Percentiles rank a stretch among this genome's conserved stretches.
These are phyloP conservation scores for Pogona vitticeps DNA, from an alignment of 2,113 vertebrate species.

Conservation along the genomic window DNA sequence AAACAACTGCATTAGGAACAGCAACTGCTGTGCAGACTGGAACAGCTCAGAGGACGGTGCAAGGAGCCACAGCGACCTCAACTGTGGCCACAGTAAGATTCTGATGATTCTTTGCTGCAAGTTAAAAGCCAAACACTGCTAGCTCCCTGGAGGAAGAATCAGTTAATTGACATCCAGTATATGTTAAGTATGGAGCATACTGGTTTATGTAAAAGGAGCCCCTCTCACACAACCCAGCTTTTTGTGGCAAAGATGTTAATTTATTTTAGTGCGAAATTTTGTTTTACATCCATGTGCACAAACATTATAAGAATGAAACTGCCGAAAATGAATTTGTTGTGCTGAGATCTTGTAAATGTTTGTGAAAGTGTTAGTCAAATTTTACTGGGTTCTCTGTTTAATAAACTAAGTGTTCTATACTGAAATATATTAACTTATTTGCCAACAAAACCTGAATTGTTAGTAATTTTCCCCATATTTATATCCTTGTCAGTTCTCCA, in stretches of 20 bases:
- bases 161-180: background rate
- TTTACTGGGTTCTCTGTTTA: too few relatives aligned
- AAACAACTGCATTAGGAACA: slow-evolving; percentile 81
- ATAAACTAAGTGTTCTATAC: background rate
- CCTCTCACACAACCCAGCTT: too few relatives aligned
- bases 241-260: too few relatives aligned
- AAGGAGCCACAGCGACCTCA: slow-evolving; percentile 81
- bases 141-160: background rate
- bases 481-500: background rate
- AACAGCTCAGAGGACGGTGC: slow-evolving; percentile 84
- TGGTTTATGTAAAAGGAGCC: background rate
- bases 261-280: too few relatives aligned
- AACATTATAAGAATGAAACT: background rate
- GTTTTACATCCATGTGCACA: too few relatives aligned
- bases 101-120: background rate
- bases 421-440: background rate
- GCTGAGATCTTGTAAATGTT: background rate
- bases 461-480: background rate
- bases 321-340: too few relatives aligned
- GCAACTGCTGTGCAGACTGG: slow-evolving; percentile 86
- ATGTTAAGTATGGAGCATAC: background rate
- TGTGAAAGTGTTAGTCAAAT: background rate
- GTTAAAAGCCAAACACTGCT: background rate
- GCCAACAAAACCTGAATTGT: background rate
- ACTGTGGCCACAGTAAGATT: slow-evolving; percentile 85